Base-by-base conservation (phyloP, 2,797 vertebrate genomes). In the Fundulus diaphanus region DNA sequence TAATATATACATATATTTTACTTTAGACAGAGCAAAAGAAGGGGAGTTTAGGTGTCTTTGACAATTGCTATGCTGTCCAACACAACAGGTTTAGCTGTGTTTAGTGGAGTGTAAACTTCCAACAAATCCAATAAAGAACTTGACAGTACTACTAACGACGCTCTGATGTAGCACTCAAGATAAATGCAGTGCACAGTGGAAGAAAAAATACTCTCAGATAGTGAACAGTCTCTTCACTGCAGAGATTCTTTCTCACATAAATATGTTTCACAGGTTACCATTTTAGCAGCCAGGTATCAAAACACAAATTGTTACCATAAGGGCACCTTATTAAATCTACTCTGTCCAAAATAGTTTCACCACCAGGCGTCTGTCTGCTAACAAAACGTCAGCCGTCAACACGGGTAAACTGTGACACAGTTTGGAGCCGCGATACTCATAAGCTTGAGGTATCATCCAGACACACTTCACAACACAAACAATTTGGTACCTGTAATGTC, bases 401-500 rank as follows among this genome's bases (percentile, higher is more conserved):
- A 86, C 72, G 52, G 81, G 76, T 82, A 85, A 92, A 83, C 73
- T 80, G 70, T 86, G 87, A 88, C 78, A 77, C 57, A 70, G 71
- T 85, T 82, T 79, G 85, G 54, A 89, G 84, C 75, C 85, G 76
- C 67, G 84, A 88, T 92, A 94, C 87, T 93, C 92, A 95, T 93
- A 94, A 92, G 94, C 86, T 92, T 94, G 94, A 96, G 95, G 96
- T 95, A 95, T 97, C 95, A 96, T 74, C 77, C 79, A 95, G 95
- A 96, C 92, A 96, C 95, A 97, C 95, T 96, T 94, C 95, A 96
- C 92, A 95, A 96, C 96, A 97, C 96, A 97, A 97, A 95, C 97
- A 97, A 97, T 97, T 97, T 98, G 96, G 91, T 91, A 94, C 89
- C 95, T 94, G 95, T 96, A 97, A 97, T 96, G 93, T 94, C 94